Conservation (phyloP, 2,113 vertebrate species). For the Eptesicus fuscus region DNA sequence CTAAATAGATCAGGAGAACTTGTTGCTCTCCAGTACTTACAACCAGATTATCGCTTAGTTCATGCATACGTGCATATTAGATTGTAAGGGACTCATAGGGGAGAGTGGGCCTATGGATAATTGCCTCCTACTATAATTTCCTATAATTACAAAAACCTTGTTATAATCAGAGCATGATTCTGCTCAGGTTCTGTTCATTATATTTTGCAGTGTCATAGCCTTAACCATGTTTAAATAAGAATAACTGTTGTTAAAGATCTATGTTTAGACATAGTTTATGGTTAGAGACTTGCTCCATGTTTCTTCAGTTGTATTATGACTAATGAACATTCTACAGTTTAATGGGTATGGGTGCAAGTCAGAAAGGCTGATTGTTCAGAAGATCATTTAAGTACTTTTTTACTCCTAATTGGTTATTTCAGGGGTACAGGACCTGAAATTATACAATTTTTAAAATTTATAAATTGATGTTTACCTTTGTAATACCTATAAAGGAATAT, state of each 20-base stretch:
- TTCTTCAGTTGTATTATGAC: neutral
- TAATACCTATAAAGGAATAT: neutral
- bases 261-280: conserved; percentile 20
- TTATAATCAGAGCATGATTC: neutral
- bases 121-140: conserved; percentile 25
- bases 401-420: conserved; percentile 35
- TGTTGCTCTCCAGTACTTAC: neutral
- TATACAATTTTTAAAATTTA: neutral
- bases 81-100: neutral
- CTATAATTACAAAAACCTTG: neutral
- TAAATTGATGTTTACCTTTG: conserved; percentile 30
- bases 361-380: conserved; percentile 39
- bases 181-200: conserved; percentile 1
- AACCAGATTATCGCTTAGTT: neutral
- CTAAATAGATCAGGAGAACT: neutral
- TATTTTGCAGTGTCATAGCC: neutral
- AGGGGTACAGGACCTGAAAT: neutral
- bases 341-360: neutral
- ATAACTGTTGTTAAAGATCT: conserved; percentile 4
- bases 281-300: neutral
- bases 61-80: neutral
- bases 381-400: conserved; percentile 25
- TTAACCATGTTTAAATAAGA: conserved; percentile 37
- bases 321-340: conserved; percentile 13
- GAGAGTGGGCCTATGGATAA: neutral